These are phyloP conservation scores for Erpobdella octoculata DNA, from an alignment of 2,888 invertebrate genomes.

Conservation along the genomic window DNA sequence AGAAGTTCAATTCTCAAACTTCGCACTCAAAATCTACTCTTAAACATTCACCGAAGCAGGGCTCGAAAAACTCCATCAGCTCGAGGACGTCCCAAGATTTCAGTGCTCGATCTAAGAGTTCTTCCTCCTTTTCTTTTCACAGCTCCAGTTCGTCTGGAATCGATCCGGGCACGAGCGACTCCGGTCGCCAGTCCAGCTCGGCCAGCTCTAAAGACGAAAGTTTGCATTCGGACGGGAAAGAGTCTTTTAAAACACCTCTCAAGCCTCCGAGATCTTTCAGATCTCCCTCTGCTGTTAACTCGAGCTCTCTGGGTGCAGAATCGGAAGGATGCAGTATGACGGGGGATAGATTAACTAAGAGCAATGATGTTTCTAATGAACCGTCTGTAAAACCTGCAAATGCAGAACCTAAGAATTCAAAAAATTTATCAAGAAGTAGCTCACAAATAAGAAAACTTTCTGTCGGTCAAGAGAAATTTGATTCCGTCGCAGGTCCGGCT, in stretches of 20 bases:
- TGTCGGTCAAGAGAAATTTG: neutral
- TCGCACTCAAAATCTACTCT: neutral
- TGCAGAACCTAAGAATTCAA: neutral
- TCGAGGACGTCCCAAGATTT: conserved; percentile 6
- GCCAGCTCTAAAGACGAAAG: conserved; percentile 26
- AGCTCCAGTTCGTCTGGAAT: conserved; percentile 39
- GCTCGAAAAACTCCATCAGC: neutral
- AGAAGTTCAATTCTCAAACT: conserved; percentile 4
- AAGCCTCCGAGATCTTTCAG: conserved; percentile 28
- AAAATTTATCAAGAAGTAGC: neutral
- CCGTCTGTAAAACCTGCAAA: neutral
- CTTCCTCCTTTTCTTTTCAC: neutral
- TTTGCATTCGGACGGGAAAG: conserved; percentile 4
- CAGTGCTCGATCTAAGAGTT: neutral
- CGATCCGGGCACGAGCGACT: conserved; percentile 35
- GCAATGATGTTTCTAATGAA: neutral
- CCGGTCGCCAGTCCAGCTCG: conserved; percentile 24
- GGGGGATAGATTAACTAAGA: neutral
- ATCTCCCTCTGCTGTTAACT: conserved; percentile 24
- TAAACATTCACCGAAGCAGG: neutral
- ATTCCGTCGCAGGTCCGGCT: no score
- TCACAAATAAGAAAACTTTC: neutral
- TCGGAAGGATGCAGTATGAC: neutral
- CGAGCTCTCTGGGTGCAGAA: neutral
- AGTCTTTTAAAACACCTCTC: conserved; percentile 22